Conservation (phyloP, 2,113 vertebrate species). For the Oncorhynchus keta region DNA sequence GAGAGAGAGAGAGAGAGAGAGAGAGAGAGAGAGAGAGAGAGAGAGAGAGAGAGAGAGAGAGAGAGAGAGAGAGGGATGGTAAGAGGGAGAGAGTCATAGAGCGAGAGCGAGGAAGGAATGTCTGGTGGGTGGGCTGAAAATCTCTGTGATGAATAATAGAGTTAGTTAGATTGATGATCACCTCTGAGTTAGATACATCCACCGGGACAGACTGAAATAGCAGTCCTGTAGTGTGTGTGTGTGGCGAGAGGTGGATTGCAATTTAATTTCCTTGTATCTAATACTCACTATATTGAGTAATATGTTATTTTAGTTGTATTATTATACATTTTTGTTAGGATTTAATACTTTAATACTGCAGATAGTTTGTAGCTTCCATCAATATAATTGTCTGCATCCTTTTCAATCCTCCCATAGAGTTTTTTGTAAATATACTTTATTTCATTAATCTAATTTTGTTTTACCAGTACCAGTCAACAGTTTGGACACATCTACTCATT, state of each 20-base stretch:
- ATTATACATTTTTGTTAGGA: too few relatives aligned
- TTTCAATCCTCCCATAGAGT: too few relatives aligned
- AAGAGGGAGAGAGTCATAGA: background rate
- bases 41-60: background rate
- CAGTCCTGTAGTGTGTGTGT: conserved; percentile 5
- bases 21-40: background rate
- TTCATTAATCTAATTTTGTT: too few relatives aligned
- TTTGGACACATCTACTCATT: too few relatives aligned
- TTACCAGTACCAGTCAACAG: too few relatives aligned
- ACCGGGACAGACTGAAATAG: conserved; percentile 59
- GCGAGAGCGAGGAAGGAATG: conserved; percentile 2
- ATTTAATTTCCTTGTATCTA: too few relatives aligned
- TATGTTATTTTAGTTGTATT: too few relatives aligned
- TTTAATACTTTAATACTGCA: too few relatives aligned
- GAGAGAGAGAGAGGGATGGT: background rate
- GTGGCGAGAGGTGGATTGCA: background rate
- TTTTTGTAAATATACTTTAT: too few relatives aligned
- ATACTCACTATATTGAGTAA: too few relatives aligned
- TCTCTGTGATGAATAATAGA: conserved; percentile 73
- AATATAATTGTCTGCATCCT: too few relatives aligned
- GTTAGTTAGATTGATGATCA: conserved; percentile 73
- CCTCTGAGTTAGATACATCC: conserved; percentile 57
- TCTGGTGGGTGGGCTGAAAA: conserved; percentile 76
- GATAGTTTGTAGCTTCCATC: too few relatives aligned
- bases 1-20: background rate